These are phyloP conservation scores for Exocentrus adspersus DNA, from an alignment of 2,888 invertebrate species.

Conservation along the genomic window DNA sequence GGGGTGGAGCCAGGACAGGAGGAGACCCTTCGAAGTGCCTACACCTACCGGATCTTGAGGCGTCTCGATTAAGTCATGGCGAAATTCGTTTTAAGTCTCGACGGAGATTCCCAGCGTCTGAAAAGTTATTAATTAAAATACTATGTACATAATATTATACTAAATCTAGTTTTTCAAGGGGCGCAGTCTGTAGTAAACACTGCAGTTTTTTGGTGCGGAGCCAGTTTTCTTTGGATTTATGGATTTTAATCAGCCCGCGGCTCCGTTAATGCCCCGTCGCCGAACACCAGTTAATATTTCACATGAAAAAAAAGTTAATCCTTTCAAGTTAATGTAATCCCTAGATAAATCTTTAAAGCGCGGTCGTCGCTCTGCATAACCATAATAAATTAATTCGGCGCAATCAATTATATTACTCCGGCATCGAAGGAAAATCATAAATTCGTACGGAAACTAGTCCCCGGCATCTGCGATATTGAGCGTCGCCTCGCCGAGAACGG, in stretches of 20 bases:
- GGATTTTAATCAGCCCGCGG: slow-evolving; percentile 20
- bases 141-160: slow-evolving; percentile 25
- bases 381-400: too few species aligned
- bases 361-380: too few species aligned
- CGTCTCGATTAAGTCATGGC: too few species aligned
- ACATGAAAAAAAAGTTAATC: background rate
- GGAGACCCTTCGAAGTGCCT: too few species aligned
- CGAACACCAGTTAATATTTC: slow-evolving; percentile 5
- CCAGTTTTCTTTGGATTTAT: slow-evolving; percentile 13
- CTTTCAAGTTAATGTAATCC: too few species aligned
- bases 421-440: slow-evolving; percentile 1
- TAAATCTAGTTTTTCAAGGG: slow-evolving; percentile 21
- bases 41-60: too few species aligned
- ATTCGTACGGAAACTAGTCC: background rate
- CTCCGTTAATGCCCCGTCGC: slow-evolving; percentile 13
- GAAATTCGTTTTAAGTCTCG: slow-evolving; percentile 33
- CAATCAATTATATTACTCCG: too few species aligned
- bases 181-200: background rate
- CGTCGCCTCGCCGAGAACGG: background rate
- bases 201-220: background rate
- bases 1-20: too few species aligned
- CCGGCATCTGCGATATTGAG: slow-evolving; percentile 8
- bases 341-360: too few species aligned
- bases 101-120: slow-evolving; percentile 7
- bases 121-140: slow-evolving; percentile 24